These are phyloP conservation scores for Rattus rattus DNA, from an alignment of 2,113 vertebrate genomes.

Conservation along the genomic window DNA sequence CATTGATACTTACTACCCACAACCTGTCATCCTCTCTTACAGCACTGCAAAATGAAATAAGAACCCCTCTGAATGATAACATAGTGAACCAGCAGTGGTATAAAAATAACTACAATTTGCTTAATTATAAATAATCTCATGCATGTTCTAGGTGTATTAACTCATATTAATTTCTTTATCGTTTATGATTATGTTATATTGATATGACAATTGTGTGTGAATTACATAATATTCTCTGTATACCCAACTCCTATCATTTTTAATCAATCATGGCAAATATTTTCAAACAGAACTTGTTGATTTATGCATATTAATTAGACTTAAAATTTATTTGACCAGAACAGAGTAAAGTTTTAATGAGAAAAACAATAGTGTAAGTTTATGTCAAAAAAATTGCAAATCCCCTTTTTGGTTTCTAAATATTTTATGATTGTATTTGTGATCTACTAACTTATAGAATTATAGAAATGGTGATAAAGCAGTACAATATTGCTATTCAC, in stretches of 20 bases:
- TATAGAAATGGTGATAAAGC: not conserved
- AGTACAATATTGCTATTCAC: not conserved
- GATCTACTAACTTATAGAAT: not conserved
- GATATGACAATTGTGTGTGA: not conserved
- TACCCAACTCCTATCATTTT: not conserved
- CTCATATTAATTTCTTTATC: not conserved
- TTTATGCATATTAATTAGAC: not conserved
- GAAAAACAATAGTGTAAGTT: not conserved
- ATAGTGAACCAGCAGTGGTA: not conserved
- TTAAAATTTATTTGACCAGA: constrained; percentile 22
- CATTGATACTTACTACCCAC: not conserved
- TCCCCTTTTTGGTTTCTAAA: not conserved
- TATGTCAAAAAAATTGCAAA: not conserved
- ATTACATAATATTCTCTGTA: not conserved
- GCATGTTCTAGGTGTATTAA: not conserved
- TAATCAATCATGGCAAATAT: not conserved
- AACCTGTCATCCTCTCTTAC: not conserved
- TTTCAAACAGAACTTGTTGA: not conserved
- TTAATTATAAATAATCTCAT: not conserved
- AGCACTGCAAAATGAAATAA: not conserved
- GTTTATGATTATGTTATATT: not conserved
- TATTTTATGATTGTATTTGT: not conserved
- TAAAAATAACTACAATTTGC: not conserved
- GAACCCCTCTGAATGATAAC: not conserved
- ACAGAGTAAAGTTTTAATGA: not conserved